Evolutionary conservation across 2,797 vertebrate genomes (phyloP).

Genomic region (Coendou prehensilis): DNA sequence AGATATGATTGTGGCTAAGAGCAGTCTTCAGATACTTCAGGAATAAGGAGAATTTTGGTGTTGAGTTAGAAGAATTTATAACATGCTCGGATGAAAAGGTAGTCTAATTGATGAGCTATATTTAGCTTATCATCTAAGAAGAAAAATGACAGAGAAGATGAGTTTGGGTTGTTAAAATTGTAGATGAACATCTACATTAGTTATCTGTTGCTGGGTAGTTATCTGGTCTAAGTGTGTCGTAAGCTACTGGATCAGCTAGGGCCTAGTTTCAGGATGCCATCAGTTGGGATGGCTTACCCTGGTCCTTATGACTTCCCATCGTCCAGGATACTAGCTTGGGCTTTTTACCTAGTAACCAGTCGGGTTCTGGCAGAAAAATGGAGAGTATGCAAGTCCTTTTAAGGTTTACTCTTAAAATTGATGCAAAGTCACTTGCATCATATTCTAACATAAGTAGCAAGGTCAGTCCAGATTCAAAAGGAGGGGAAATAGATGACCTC

Average conservation of each 20-base stretch:
- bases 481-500: neutral
- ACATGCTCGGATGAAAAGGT: neutral
- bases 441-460: neutral
- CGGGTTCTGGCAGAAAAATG: neutral
- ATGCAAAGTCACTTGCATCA: neutral
- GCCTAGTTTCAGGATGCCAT: neutral
- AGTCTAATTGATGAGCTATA: neutral
- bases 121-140: neutral
- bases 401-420: neutral
- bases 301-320: neutral
- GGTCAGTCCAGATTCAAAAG: neutral
- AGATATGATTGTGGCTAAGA: neutral
- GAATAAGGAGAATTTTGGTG: conserved; percentile 22
- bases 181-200: neutral
- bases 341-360: neutral
- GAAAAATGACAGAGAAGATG: neutral
- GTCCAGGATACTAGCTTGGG: neutral
- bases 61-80: neutral
- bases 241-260: neutral
- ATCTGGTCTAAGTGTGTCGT: neutral
- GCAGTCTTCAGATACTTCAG: neutral
- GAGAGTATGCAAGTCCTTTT: neutral
- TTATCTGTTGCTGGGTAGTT: conserved; percentile 22
- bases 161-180: neutral
- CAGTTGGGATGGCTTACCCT: neutral